Percentiles rank a stretch among this genome's conserved stretches.
These are phyloP conservation scores for Epistrophe eligans DNA, from an alignment of 2,888 invertebrate species.

Conservation along the genomic window DNA sequence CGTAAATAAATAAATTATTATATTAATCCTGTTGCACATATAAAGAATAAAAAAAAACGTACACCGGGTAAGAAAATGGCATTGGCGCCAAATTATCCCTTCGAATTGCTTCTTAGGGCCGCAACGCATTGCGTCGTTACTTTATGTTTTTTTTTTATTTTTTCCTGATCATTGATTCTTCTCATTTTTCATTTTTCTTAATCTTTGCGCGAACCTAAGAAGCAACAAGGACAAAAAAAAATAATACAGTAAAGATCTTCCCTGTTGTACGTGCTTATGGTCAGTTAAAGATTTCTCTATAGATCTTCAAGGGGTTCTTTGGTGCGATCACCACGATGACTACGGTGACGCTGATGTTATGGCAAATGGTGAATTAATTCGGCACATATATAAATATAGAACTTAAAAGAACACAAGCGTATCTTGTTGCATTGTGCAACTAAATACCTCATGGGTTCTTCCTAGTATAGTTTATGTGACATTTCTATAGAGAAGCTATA, in stretches of 20 bases:
- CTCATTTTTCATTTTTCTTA: constrained; percentile 74
- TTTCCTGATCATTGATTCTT: constrained; percentile 61
- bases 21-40: constrained; percentile 63
- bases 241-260: constrained; percentile 43
- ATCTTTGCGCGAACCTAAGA: constrained; percentile 44
- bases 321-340: constrained; percentile 3
- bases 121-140: neutral
- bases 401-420: constrained; percentile 1
- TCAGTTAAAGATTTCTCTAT: constrained; percentile 47
- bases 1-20: constrained; percentile 63
- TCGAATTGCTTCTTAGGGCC: constrained; percentile 23
- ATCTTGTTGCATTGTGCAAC: constrained; percentile 50
- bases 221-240: neutral
- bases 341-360: neutral
- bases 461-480: constrained; percentile 50
- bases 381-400: constrained; percentile 29
- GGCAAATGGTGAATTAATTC: constrained; percentile 41
- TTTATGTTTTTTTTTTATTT: constrained; percentile 50
- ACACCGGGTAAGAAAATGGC: constrained; percentile 22
- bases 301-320: constrained; percentile 51
- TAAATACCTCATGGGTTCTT: constrained; percentile 50
- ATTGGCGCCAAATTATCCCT: constrained; percentile 76
- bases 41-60: neutral
- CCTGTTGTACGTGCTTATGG: constrained; percentile 55
- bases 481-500: constrained; percentile 23